Percentiles rank a stretch among this genome's conserved stretches.
phyloP scores from a whole-genome alignment of 1,140 invertebrate genomes.

The Platyscapa corneri region DNA sequence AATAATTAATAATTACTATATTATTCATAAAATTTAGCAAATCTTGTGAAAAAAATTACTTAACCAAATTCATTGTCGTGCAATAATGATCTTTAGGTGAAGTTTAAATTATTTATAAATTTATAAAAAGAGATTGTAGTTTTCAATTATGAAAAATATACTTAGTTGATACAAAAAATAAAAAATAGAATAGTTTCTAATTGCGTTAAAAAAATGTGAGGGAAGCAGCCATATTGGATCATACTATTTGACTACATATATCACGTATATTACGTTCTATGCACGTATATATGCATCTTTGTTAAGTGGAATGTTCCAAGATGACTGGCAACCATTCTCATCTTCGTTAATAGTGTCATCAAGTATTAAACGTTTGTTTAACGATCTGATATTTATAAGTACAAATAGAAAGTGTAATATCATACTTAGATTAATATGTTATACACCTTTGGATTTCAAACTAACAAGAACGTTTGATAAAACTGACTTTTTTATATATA shows the following conservation, averaged over 20 bases:
- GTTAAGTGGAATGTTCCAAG: slow-evolving; percentile 44
- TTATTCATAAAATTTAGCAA: neutral
- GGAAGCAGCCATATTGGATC: slow-evolving; percentile 44
- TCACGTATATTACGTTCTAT: neutral
- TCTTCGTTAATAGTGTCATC: neutral
- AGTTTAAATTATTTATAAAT: too few species aligned
- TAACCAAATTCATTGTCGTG: neutral
- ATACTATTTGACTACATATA: slow-evolving; percentile 15
- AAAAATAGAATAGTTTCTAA: neutral
- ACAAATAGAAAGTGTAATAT: neutral
- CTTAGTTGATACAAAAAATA: neutral
- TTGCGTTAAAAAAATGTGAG: neutral
- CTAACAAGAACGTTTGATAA: too few species aligned
- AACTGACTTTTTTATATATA: too few species aligned
- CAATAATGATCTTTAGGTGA: neutral
- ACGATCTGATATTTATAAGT: neutral
- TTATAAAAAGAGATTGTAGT: neutral
- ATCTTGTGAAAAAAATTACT: neutral
- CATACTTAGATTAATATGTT: neutral
- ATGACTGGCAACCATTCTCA: slow-evolving; percentile 25
- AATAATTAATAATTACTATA: neutral
- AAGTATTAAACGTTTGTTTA: slow-evolving; percentile 2
- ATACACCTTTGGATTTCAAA: too few species aligned
- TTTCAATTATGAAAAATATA: neutral
- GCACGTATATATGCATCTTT: slow-evolving; percentile 16